Percentiles rank a stretch among this genome's conserved stretches.
Conservation (phyloP, 2,113 vertebrate species). For the Laticauda colubrina region DNA sequence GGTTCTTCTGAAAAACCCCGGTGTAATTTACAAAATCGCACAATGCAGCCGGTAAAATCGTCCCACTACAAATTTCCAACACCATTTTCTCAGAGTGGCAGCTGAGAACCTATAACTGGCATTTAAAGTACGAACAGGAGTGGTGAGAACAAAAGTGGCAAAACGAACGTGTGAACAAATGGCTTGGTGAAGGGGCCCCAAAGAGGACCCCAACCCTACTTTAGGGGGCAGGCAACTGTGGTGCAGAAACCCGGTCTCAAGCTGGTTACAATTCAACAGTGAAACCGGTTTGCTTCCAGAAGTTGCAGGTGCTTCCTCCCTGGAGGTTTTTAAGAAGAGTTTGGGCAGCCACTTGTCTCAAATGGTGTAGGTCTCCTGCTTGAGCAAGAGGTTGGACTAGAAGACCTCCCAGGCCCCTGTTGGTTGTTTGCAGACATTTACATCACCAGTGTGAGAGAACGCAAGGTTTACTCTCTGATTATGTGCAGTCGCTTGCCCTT, state of each 20-base stretch:
- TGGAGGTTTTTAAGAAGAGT: too few relatives aligned
- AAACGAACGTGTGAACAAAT: neutral
- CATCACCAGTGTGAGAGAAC: neutral
- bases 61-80: neutral
- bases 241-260: neutral
- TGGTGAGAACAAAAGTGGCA: neutral
- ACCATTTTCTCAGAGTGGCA: neutral
- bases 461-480: neutral
- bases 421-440: neutral
- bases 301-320: neutral
- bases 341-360: too few relatives aligned
- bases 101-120: neutral
- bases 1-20: neutral
- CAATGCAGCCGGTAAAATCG: neutral
- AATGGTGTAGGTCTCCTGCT: too few relatives aligned
- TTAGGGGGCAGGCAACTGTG: neutral
- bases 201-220: neutral
- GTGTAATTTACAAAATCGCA: neutral
- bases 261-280: neutral
- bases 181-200: neutral
- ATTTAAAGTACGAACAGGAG: neutral
- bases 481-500: neutral
- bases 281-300: neutral
- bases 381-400: too few relatives aligned
- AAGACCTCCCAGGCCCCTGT: too few relatives aligned